phyloP scores from a whole-genome alignment of 2,888 invertebrate species.

The Eilema caniola region DNA sequence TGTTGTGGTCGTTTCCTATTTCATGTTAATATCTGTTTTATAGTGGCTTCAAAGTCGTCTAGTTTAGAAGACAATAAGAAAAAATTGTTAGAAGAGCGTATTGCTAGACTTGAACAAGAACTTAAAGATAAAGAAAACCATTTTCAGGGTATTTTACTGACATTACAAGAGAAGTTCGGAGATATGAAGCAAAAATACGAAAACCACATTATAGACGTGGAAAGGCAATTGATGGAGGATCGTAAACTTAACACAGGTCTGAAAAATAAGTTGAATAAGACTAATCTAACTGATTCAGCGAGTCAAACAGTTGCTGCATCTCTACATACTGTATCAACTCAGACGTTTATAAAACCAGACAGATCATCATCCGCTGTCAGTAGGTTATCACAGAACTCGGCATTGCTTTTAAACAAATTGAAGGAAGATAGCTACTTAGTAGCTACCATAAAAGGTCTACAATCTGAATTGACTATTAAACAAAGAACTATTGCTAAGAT shows the following conservation, averaged over 20 bases:
- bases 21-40: conserved; percentile 40
- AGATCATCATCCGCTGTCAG: conserved; percentile 82
- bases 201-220: conserved; percentile 91
- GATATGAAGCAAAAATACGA: conserved; percentile 93
- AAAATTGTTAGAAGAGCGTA: conserved; percentile 90
- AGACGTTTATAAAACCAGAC: conserved; percentile 75
- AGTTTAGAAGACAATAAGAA: conserved; percentile 86
- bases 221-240: conserved; percentile 87
- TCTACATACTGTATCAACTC: conserved; percentile 65
- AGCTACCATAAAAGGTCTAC: conserved; percentile 93
- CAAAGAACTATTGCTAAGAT: conserved; percentile 91
- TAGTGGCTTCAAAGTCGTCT: conserved; percentile 88
- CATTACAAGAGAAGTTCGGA: conserved; percentile 92
- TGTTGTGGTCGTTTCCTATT: not conserved
- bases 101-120: conserved; percentile 90
- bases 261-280: conserved; percentile 84
- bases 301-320: conserved; percentile 81
- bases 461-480: conserved; percentile 91
- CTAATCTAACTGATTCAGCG: conserved; percentile 68
- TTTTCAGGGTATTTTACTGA: conserved; percentile 90
- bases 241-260: conserved; percentile 81
- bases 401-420: conserved; percentile 79
- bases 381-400: conserved; percentile 85
- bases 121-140: conserved; percentile 90
- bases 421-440: conserved; percentile 92